These are phyloP conservation scores for Augochlorella aurata DNA, from an alignment of 2,888 invertebrate genomes.

Conservation along the genomic window DNA sequence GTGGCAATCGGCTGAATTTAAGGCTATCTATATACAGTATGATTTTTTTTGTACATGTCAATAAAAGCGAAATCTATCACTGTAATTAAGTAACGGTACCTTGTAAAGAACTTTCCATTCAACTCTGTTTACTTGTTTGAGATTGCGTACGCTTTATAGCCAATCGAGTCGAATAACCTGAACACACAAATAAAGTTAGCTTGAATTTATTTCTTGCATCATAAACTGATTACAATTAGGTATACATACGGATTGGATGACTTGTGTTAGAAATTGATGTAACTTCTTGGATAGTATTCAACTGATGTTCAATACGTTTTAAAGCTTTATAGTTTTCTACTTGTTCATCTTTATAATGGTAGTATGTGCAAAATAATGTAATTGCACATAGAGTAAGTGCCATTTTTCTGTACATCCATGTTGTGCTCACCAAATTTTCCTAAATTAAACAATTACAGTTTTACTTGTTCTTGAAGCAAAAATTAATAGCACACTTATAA, in stretches of 20 bases:
- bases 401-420: constrained; percentile 75
- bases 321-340: constrained; percentile 73
- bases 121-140: constrained; percentile 9
- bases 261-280: constrained; percentile 47
- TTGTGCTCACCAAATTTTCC: constrained; percentile 65
- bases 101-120: neutral
- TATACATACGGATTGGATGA: constrained; percentile 63
- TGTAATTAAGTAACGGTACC: neutral
- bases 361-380: constrained; percentile 73
- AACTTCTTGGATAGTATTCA: constrained; percentile 66
- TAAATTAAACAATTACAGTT: constrained; percentile 35
- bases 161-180: constrained; percentile 73
- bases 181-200: constrained; percentile 20
- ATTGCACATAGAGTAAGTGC: constrained; percentile 70
- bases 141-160: constrained; percentile 64
- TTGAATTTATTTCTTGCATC: neutral
- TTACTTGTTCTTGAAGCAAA: neutral
- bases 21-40: too few species aligned
- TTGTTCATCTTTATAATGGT: constrained; percentile 71
- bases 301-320: constrained; percentile 73
- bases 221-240: constrained; percentile 4
- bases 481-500: neutral
- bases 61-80: too few species aligned
- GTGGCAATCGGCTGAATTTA: too few species aligned
- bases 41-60: too few species aligned